phyloP scores from a whole-genome alignment of 2,797 vertebrate species.

The Acridotheres tristis region DNA sequence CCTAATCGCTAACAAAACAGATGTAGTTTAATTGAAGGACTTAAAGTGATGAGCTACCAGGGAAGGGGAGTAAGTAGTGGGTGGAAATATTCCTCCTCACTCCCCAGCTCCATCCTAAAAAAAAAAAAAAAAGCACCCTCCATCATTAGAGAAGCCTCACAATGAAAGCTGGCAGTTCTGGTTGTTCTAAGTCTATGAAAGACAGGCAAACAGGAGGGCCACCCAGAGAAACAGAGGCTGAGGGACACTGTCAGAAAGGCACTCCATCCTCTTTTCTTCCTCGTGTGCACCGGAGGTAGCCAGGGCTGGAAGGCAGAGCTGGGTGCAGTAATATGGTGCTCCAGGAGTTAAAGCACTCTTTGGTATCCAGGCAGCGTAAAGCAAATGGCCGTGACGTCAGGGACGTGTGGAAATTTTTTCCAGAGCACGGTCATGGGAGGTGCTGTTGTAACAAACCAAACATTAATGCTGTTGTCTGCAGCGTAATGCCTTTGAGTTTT shows the following conservation, averaged over 20 bases:
- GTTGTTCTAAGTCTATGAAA: neutral
- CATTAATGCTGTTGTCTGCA: constrained; percentile 54
- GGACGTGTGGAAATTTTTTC: constrained; percentile 82
- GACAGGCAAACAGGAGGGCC: neutral
- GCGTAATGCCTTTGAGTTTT: constrained; percentile 5
- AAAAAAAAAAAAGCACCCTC: neutral
- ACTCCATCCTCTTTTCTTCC: neutral
- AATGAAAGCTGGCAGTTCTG: neutral
- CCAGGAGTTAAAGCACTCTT: constrained; percentile 77
- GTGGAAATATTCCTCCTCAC: neutral
- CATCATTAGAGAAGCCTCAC: neutral
- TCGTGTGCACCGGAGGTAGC: neutral
- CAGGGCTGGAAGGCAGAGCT: neutral
- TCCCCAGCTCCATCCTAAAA: neutral
- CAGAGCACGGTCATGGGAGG: constrained; percentile 74
- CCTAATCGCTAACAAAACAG: neutral
- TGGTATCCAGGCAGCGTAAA: constrained; percentile 79
- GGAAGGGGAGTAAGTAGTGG: neutral
- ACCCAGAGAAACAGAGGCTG: neutral
- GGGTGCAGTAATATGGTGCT: neutral
- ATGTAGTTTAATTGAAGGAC: neutral
- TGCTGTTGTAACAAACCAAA: constrained; percentile 70
- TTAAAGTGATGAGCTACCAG: neutral
- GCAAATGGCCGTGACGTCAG: constrained; percentile 81
- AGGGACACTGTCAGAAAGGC: neutral